Conservation (phyloP, 2,888 invertebrate species). For the Diarsia brunnea region DNA sequence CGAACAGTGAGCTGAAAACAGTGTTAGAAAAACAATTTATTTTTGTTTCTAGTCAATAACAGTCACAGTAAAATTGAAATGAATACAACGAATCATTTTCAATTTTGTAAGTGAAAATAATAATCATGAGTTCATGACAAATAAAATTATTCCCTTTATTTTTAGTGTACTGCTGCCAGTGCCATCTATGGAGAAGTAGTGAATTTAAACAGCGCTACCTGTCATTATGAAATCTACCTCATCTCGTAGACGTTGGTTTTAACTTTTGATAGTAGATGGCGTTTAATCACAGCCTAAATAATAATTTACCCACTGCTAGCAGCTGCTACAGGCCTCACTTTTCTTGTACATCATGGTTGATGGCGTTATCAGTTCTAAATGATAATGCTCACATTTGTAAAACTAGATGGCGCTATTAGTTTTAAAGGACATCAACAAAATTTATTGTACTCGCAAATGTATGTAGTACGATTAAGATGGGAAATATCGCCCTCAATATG, state of each 20-base stretch:
- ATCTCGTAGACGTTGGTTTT: too few relatives aligned
- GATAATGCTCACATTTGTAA: neutral
- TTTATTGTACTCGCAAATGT: neutral
- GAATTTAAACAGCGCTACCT: constrained; percentile 12
- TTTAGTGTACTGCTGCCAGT: neutral
- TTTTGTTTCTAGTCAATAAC: neutral
- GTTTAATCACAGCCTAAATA: neutral
- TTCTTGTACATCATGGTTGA: neutral
- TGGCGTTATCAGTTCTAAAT: neutral
- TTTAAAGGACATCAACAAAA: neutral
- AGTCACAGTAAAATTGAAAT: too few relatives aligned
- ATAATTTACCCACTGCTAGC: too few relatives aligned
- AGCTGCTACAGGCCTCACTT: too few relatives aligned
- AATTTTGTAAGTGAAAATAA: neutral
- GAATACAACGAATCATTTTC: neutral
- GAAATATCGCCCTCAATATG: neutral
- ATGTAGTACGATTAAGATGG: too few relatives aligned
- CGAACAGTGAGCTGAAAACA: neutral
- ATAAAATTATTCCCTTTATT: neutral
- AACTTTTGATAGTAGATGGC: neutral
- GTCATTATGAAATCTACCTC: neutral
- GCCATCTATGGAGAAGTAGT: constrained; percentile 6
- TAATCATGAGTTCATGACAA: neutral
- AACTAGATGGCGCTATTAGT: constrained; percentile 14
- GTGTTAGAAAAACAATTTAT: neutral